Evolutionary conservation across 1,140 invertebrate genomes (phyloP).

Genomic region (Rhynchophorus ferrugineus): DNA sequence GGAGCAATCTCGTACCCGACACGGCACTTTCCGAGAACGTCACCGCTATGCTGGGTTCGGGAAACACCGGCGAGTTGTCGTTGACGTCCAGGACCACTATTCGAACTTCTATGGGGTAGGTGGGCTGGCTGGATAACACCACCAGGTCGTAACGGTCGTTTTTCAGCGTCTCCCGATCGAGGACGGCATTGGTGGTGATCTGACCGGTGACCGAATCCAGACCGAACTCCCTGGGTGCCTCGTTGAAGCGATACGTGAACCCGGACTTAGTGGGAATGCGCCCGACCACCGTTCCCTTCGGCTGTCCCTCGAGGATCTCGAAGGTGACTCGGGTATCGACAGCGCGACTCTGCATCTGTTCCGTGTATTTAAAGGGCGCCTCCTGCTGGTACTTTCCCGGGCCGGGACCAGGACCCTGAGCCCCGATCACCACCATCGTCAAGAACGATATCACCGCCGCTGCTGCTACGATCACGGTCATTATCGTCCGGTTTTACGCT

Average conservation of each 20-base stretch:
- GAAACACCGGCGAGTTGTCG: slow-evolving; percentile 84
- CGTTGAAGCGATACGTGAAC: slow-evolving; percentile 87
- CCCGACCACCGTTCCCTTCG: slow-evolving; percentile 73
- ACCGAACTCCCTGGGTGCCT: slow-evolving; percentile 74
- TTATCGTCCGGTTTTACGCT: slow-evolving; percentile 27
- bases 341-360: slow-evolving; percentile 76
- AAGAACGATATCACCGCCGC: slow-evolving; percentile 14
- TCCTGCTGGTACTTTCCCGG: slow-evolving; percentile 41
- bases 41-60: slow-evolving; percentile 75
- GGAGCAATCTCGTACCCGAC: slow-evolving; percentile 71
- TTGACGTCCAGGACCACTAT: slow-evolving; percentile 81
- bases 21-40: slow-evolving; percentile 87
- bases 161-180: slow-evolving; percentile 71
- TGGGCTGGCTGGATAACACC: slow-evolving; percentile 83
- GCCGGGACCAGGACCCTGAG: slow-evolving; percentile 41
- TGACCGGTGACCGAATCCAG: slow-evolving; percentile 74
- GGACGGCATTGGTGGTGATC: slow-evolving; percentile 68
- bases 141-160: slow-evolving; percentile 82
- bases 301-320: slow-evolving; percentile 75
- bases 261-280: slow-evolving; percentile 77
- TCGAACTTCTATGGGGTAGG: slow-evolving; percentile 86
- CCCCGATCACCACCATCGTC: slow-evolving; percentile 27
- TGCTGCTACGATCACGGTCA: slow-evolving; percentile 30
- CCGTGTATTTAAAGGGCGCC: slow-evolving; percentile 39
- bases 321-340: slow-evolving; percentile 80